Base-by-base conservation (phyloP, 2,113 vertebrate genomes). In the Peromyscus leucopus region DNA sequence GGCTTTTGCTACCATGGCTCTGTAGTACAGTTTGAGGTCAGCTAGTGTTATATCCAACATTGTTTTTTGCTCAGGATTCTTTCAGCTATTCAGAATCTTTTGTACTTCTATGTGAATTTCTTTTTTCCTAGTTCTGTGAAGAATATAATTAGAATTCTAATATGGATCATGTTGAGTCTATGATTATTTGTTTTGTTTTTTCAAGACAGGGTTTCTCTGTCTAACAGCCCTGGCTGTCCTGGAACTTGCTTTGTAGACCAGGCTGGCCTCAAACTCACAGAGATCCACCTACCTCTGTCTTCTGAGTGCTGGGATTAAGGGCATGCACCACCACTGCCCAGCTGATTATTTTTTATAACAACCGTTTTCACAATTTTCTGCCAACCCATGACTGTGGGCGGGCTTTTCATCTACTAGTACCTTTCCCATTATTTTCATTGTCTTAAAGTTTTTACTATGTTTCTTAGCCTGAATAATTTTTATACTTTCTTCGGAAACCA, bases 401-500 rank as follows among this genome's bases (percentile, higher is more conserved):
- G 28, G 51, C 79, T 57, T 80, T 57, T 51, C 28, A 79, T 33
- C 7, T 33, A 11, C 51, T 55, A 22, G 78, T 19, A 31, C 10
- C 48, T 57, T 33, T 55, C 36, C 26, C 2, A 9, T 55, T 10
- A 4, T 51, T 46, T n/a, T 82, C 19, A n/a, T 10, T n/a, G 51
- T 82, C 79, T 59, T 82, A n/a, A 82, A 57, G 51, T 0, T 59
- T 82, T 59, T 19, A 82, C n/a, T 57, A 57, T 15, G 28, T 2
- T 21, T 82, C 28, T 82, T 69, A 36, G 28, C 76, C 72, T 48
- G 51, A 89, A 90, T 57, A 91, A 91, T 48, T 91, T 90, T 93
- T 91, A 93, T 76, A 67, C 46, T 96, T 48, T 76, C 8, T 91
- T 79, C 67, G 90, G 67, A 95, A 98, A 78, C 72, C 83, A 85